phyloP scores from a whole-genome alignment of 1,140 invertebrate genomes.

The Diachasma alloeum region DNA sequence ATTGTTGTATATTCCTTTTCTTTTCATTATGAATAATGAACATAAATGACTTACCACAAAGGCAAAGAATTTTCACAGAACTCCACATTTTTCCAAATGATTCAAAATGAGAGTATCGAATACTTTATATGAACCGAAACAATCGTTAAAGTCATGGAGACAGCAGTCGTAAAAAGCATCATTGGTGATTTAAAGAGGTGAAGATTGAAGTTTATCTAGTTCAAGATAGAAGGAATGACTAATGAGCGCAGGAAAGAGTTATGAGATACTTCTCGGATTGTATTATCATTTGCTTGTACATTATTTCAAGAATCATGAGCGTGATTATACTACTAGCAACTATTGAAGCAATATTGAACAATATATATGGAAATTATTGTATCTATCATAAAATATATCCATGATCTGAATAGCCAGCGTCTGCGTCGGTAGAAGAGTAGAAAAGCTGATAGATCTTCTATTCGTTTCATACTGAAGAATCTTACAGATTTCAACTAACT shows the following conservation, averaged over 20 bases:
- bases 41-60: conserved; percentile 29
- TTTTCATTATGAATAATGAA: neutral
- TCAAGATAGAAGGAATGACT: neutral
- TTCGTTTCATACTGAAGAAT: neutral
- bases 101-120: neutral
- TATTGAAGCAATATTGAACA: neutral
- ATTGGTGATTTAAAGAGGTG: neutral
- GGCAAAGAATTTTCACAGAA: conserved; percentile 15
- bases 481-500: neutral
- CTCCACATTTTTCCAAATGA: neutral
- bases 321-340: neutral
- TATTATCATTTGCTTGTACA: neutral
- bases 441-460: neutral
- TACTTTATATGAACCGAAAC: neutral
- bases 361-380: neutral
- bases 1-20: neutral
- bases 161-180: neutral
- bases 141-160: neutral
- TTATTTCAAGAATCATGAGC: neutral
- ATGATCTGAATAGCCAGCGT: neutral
- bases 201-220: neutral
- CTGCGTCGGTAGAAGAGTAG: neutral
- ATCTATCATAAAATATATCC: too few species aligned
- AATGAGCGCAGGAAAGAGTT: neutral
- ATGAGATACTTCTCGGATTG: neutral